Conservation (phyloP, 2,113 vertebrate species). For the Diadophis punctatus region DNA sequence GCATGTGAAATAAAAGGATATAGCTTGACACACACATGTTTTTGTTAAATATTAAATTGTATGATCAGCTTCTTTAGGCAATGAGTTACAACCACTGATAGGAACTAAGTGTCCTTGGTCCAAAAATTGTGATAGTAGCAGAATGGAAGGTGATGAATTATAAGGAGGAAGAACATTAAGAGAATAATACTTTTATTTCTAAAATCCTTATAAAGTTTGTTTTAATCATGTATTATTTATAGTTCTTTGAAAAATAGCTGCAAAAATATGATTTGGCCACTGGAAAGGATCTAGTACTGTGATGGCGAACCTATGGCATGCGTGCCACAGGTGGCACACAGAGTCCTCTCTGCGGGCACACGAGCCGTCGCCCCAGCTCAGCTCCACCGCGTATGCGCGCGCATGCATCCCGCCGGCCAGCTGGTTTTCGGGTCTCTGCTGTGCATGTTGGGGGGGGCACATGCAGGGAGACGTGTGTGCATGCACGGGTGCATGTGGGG, state of each 20-base stretch:
- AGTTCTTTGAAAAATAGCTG: neutral
- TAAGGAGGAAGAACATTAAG: neutral
- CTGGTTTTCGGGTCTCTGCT: no score
- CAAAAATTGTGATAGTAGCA: neutral
- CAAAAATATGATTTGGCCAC: neutral
- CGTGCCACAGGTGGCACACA: no score
- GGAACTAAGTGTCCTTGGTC: neutral
- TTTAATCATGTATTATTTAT: neutral
- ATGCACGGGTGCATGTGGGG: no score
- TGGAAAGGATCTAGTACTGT: neutral
- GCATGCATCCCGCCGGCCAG: no score
- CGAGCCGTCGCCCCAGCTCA: no score
- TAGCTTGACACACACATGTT: neutral
- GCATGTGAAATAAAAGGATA: neutral
- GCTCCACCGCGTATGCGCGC: no score
- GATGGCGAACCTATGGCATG: no score
- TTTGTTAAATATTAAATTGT: neutral
- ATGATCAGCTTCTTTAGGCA: neutral
- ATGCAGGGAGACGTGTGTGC: no score
- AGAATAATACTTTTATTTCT: neutral
- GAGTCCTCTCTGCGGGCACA: no score
- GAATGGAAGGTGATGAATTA: neutral
- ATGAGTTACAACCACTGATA: neutral
- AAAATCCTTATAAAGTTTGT: neutral
- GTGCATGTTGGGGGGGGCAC: no score